A percentile compares a stretch with the other conserved stretches of the same genome.
Evolutionary conservation across 1,140 invertebrate species (phyloP).

Genomic region (Nomia melanderi): DNA sequence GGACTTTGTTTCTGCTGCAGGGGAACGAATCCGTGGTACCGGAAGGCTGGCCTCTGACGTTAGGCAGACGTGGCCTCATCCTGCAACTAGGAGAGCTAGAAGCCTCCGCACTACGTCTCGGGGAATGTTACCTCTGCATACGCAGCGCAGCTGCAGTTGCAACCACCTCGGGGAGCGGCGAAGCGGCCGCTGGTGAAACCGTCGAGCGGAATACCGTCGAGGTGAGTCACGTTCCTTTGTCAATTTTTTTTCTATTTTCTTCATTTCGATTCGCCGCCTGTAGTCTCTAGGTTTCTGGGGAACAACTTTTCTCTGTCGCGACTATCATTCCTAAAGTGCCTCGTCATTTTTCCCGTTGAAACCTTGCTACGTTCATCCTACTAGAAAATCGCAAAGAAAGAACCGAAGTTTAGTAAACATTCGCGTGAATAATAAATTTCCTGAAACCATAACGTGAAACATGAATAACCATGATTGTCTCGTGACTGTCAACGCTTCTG

Average conservation of each 20-base stretch:
- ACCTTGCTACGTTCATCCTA: too few species aligned
- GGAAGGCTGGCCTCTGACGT: slow-evolving; percentile 79
- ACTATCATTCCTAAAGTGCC: neutral
- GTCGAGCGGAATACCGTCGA: slow-evolving; percentile 77
- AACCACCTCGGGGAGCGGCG: slow-evolving; percentile 67
- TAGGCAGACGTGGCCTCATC: slow-evolving; percentile 77
- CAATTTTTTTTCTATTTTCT: slow-evolving; percentile 30
- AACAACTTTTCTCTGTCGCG: neutral
- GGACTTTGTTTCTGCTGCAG: slow-evolving; percentile 67
- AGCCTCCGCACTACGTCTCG: slow-evolving; percentile 77
- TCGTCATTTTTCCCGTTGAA: too few species aligned
- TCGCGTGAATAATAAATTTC: too few species aligned
- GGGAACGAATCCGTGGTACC: slow-evolving; percentile 78
- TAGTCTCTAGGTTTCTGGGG: neutral
- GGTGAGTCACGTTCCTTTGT: slow-evolving; percentile 69
- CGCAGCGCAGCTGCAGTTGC: slow-evolving; percentile 75
- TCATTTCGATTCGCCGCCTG: neutral
- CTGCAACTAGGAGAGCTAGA: slow-evolving; percentile 80
- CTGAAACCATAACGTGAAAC: too few species aligned
- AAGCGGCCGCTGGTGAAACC: slow-evolving; percentile 65
- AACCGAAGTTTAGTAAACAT: too few species aligned
- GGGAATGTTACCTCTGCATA: slow-evolving; percentile 82
- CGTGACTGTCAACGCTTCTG: too few species aligned
- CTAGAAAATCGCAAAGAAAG: too few species aligned
- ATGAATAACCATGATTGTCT: too few species aligned